Conservation (phyloP, 2,888 invertebrate genomes). For the Brachyopa scutellaris region DNA sequence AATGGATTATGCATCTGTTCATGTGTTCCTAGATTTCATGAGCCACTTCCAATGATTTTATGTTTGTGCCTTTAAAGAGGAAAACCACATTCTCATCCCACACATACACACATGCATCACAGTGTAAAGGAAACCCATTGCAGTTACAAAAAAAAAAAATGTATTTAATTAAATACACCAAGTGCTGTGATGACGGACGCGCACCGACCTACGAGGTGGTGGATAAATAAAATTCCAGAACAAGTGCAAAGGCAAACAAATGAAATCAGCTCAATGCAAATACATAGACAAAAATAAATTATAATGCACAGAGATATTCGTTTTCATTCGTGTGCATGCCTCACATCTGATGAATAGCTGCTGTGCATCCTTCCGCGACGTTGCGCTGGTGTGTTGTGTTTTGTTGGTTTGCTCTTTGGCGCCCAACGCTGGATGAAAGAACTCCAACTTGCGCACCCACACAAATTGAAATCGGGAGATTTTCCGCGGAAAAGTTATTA, state of each 20-base stretch:
- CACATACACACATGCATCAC: not conserved
- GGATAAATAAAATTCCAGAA: conserved; percentile 45
- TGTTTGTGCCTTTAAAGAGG: not conserved
- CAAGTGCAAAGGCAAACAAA: conserved; percentile 48
- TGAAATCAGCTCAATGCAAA: conserved; percentile 63
- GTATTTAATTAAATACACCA: conserved; percentile 56
- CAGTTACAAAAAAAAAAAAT: conserved; percentile 9
- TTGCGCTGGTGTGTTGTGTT: not conserved
- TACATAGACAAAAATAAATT: conserved; percentile 49
- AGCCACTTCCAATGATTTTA: not conserved
- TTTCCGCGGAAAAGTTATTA: conserved; percentile 69
- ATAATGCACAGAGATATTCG: conserved; percentile 25
- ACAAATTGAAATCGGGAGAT: conserved; percentile 23
- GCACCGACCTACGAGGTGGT: conserved; percentile 8
- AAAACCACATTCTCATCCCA: not conserved
- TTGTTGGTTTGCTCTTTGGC: conserved; percentile 1
- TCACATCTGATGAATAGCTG: conserved; percentile 41
- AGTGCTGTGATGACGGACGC: conserved; percentile 16
- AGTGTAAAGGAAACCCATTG: not conserved
- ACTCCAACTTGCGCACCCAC: not conserved
- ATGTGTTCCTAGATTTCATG: not conserved
- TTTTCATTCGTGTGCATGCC: conserved; percentile 1
- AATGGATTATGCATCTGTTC: not conserved
- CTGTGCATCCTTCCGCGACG: not conserved
- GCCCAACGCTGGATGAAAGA: conserved; percentile 4